phyloP scores from a whole-genome alignment of 2,797 vertebrate genomes.

The Phataginus tricuspis region DNA sequence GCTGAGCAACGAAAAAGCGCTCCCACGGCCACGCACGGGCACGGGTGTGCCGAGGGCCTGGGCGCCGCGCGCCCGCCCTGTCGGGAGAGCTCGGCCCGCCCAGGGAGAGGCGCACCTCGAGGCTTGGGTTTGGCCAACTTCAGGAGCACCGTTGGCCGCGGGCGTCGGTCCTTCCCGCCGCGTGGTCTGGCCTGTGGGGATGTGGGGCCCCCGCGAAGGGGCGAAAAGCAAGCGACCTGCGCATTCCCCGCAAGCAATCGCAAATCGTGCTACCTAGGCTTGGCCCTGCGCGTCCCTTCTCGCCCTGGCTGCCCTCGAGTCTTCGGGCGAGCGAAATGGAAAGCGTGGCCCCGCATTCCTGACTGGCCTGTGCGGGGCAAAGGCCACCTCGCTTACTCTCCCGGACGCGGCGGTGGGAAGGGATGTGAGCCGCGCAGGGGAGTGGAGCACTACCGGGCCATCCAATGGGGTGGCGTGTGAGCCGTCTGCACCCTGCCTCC shows the following conservation, averaged over 20 bases:
- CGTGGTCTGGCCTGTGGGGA: not conserved
- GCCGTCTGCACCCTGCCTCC: conserved; percentile 80
- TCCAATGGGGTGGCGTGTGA: conserved; percentile 75
- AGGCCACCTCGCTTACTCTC: conserved; percentile 81
- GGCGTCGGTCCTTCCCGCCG: not conserved
- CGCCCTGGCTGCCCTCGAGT: not conserved
- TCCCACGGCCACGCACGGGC: not conserved
- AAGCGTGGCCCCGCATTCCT: conserved; percentile 78
- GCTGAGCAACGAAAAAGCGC: not conserved
- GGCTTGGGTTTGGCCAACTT: not conserved
- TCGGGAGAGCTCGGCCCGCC: not conserved
- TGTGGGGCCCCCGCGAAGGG: not conserved
- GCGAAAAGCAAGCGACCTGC: not conserved
- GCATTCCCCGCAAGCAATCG: not conserved
- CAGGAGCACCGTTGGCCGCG: not conserved
- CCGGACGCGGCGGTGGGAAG: conserved; percentile 75
- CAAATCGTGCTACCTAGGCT: not conserved
- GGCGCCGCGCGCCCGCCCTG: not conserved
- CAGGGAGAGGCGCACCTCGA: not conserved
- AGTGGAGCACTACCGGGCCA: conserved; percentile 75
- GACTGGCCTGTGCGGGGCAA: conserved; percentile 68
- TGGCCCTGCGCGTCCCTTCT: not conserved
- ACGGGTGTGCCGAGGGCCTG: not conserved
- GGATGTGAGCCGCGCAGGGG: conserved; percentile 81
- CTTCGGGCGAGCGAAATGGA: not conserved